Evolutionary conservation across 2,888 invertebrate species (phyloP).

Genomic region (Rosalia funebris): DNA sequence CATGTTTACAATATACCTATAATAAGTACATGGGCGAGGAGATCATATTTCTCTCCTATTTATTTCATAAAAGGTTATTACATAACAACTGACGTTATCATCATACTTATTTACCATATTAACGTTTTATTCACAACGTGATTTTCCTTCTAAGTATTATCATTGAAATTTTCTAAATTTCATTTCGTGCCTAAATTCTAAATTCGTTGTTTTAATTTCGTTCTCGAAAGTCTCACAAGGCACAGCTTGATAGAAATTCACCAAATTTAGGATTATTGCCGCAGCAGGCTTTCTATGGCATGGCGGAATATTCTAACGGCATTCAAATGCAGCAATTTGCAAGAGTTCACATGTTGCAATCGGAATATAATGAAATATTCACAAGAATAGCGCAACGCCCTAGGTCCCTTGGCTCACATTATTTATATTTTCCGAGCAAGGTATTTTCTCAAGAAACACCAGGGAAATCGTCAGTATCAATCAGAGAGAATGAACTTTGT

Average conservation of each 20-base stretch:
- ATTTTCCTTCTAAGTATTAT: too few species aligned
- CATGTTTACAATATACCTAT: too few species aligned
- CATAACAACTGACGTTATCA: too few species aligned
- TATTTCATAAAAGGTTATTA: too few species aligned
- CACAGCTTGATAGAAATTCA: slow-evolving; percentile 5
- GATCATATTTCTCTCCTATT: too few species aligned
- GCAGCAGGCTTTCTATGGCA: slow-evolving; percentile 1
- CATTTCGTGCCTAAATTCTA: too few species aligned
- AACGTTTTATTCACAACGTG: too few species aligned
- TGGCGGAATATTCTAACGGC: slow-evolving; percentile 9
- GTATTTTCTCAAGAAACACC: slow-evolving; percentile 47
- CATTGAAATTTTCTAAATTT: too few species aligned
- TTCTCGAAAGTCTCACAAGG: too few species aligned
- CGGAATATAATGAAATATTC: slow-evolving; percentile 49
- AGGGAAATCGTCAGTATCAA: slow-evolving; percentile 42
- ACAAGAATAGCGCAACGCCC: slow-evolving; percentile 37
- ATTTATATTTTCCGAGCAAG: slow-evolving; percentile 46
- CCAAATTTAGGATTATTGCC: not conserved
- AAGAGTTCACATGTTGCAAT: slow-evolving; percentile 41
- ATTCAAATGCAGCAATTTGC: slow-evolving; percentile 40
- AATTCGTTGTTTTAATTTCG: too few species aligned
- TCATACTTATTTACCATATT: too few species aligned
- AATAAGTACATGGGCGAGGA: too few species aligned
- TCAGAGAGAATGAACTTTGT: slow-evolving; percentile 5
- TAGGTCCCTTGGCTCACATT: slow-evolving; percentile 43